Evolutionary conservation across 2,797 vertebrate genomes (phyloP), one percentile per base, ranked within the genome.

Genomic region (Poecilia wingei): DNA sequence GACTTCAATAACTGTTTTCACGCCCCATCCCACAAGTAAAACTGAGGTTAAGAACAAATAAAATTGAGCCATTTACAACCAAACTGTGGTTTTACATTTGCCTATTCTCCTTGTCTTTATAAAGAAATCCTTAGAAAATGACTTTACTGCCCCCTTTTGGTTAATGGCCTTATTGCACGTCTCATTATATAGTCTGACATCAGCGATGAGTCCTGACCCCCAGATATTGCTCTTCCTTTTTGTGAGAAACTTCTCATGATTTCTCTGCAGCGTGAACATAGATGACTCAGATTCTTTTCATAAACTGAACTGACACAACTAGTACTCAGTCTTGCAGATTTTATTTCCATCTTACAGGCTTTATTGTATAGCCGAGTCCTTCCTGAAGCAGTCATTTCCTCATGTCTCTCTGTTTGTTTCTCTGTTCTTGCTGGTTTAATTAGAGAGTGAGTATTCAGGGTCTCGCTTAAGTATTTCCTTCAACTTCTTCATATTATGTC

Each of bases 121-220:
- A 0, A 70, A 70, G 76, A 55, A 28, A 41, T 61, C 39, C 59
- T 80, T 82, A 47, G 51, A 79, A 78, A 80, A 82, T 22, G 72
- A 43, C 90, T 85, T 90, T 39, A 91, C 89, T 93, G 91, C 93
- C 94, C 89, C 87, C 96, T 91, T 91, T 86, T 92, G 95, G 90
- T 45, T 31, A 4, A 57, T 20, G 3, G 1, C 36, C 28, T 72
- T 75, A 92, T 76, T 88, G 85, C 93, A 91, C 25, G 77, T 68
- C 79, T 92, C 84, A 93, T 93, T 93, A 94, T 31, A 72, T 88
- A 94, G 93, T 93, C 93, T 94, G 93, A 94, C 93, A 92, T 94
- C 93, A 93, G 91, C 57, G 77, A 49, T 46, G 33, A 86, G 72
- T 81, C 39, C 75, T 61, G 47, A 76, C 69, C 75, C 77, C 47